phyloP scores from a whole-genome alignment of 2,888 invertebrate species.

The Cheilosia urbana region DNA sequence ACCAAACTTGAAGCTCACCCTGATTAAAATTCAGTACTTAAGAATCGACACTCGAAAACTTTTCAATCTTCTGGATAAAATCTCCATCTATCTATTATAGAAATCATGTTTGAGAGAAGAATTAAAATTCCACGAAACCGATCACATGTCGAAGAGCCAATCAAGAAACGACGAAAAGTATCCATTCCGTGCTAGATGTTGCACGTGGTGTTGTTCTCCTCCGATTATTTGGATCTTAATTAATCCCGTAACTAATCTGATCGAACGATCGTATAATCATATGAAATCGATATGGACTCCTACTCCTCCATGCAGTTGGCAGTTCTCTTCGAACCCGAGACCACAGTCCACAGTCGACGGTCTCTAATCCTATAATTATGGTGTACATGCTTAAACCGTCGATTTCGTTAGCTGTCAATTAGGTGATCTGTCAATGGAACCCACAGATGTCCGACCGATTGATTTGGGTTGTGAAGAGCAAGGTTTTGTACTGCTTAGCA shows the following conservation, averaged over 20 bases:
- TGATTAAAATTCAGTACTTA: neutral
- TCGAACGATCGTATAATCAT: constrained; percentile 72
- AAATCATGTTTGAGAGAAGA: constrained; percentile 7
- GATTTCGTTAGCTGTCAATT: constrained; percentile 75
- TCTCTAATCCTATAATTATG: constrained; percentile 74
- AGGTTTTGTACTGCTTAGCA: constrained; percentile 56
- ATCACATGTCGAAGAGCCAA: constrained; percentile 46
- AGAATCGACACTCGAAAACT: neutral
- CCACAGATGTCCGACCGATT: constrained; percentile 70
- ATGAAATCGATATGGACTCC: constrained; percentile 70
- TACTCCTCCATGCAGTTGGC: constrained; percentile 41
- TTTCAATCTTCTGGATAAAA: neutral
- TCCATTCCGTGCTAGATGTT: constrained; percentile 61
- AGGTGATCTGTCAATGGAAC: constrained; percentile 72
- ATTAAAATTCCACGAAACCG: constrained; percentile 43
- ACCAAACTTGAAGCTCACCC: too few relatives aligned
- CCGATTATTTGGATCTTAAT: constrained; percentile 63
- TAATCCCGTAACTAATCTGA: constrained; percentile 75
- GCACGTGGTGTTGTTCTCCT: constrained; percentile 34
- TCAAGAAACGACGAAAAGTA: constrained; percentile 21
- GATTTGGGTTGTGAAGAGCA: constrained; percentile 65
- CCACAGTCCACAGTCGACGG: constrained; percentile 52
- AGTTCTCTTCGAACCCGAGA: constrained; percentile 5
- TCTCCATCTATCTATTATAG: neutral
- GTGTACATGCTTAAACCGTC: constrained; percentile 73